A percentile compares a stretch with the other conserved stretches of the same genome.
Conservation (phyloP, 2,888 invertebrate genomes). For the Ochropacha duplaris region DNA sequence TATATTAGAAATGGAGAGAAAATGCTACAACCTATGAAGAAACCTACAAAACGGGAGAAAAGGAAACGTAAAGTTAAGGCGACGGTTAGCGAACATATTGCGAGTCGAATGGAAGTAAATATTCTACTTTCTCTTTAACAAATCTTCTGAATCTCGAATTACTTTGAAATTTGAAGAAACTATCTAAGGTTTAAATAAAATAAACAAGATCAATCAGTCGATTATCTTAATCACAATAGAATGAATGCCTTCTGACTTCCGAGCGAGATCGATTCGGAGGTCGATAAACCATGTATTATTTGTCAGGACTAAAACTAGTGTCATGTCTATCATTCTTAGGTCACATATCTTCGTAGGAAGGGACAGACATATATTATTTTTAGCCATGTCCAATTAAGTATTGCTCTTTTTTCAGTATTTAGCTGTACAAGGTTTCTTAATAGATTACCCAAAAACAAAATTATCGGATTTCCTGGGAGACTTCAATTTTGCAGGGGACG, state of each 20-base stretch:
- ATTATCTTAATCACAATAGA: too few relatives aligned
- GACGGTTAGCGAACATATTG: constrained; percentile 29
- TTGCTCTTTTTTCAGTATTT: constrained; percentile 40
- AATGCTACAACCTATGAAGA: constrained; percentile 52
- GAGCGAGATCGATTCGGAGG: too few relatives aligned
- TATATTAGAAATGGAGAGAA: constrained; percentile 48
- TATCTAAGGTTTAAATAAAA: too few relatives aligned
- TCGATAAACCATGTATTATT: too few relatives aligned
- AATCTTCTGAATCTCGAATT: not conserved
- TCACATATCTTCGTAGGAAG: too few relatives aligned
- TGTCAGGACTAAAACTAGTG: too few relatives aligned
- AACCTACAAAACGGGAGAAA: constrained; percentile 28
- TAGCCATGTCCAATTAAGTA: too few relatives aligned
- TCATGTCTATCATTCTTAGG: too few relatives aligned
- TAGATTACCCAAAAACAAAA: constrained; percentile 48
- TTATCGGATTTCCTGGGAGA: constrained; percentile 62
- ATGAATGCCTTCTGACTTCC: too few relatives aligned
- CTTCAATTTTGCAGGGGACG: constrained; percentile 62
- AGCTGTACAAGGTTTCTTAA: constrained; percentile 41
- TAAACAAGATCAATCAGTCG: too few relatives aligned
- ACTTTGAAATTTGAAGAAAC: too few relatives aligned
- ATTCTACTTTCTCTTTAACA: not conserved
- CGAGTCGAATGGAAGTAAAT: constrained; percentile 48
- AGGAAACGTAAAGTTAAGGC: constrained; percentile 31
- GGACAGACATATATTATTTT: too few relatives aligned